Base-by-base conservation (phyloP, 1,140 invertebrate species). In the Sminthurides bifidus region DNA sequence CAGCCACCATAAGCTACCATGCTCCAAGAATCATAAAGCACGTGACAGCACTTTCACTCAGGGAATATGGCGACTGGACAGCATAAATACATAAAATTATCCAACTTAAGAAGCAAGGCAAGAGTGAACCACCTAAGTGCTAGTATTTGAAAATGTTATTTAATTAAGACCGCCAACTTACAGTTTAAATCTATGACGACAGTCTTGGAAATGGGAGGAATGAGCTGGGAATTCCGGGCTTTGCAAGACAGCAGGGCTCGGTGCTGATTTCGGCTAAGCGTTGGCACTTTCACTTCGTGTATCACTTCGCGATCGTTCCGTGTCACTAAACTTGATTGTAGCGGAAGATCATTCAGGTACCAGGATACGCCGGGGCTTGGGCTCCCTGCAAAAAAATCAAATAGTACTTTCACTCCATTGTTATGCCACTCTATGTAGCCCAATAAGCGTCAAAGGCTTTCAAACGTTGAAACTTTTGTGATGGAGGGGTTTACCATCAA, bases 311-410 rank as follows among this genome's bases (percentile, higher is more conserved):
- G 50, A 31, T 60, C 59, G 35, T 51, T 57, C 35, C 61, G 54
- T 17, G 43, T 44, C 31, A 62, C 54, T 46, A 57, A 58, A 23
- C 54, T 59, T 31, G 59, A 59, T 40, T 57, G 52, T 19, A 59
- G 41, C 31, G 59, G 40, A 24, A 54, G 52, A 26, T 65, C 63
- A 30, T 65, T 65, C 58, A 65, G 63, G 63, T 65, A 65, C 59
- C 59, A 65, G 27, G 69, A 69, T 3, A 78, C 76, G 33, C 59
- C 64, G 0, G 76, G 76, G 56, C 74, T 71, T 23, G 77, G 76
- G 41, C 74, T 73, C 5, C 76, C 76, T 79, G 67, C 4, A 69
- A 68, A 52, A 59, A 35, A 61, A 10, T 10, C n/a, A 10, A 35
- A 10, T 35, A 10, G n/a, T n/a, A 10, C 33, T 35, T n/a, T n/a